Base-by-base conservation (phyloP, 2,888 invertebrate genomes). In the Drosophila vallismaia region DNA sequence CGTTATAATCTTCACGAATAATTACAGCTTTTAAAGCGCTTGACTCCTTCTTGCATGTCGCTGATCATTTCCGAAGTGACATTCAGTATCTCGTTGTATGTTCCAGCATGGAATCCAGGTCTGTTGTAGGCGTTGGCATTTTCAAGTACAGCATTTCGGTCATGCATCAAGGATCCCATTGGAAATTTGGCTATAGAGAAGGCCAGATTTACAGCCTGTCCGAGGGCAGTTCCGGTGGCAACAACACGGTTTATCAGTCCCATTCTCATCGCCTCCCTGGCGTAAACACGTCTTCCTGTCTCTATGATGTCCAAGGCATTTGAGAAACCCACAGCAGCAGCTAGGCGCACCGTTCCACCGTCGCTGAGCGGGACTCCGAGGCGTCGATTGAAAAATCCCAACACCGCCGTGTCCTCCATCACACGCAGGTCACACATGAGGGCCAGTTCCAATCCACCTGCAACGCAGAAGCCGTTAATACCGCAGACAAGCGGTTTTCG, bases 381-480 rank as follows among this genome's bases (percentile, higher is more conserved):
- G 86, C 97, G 93, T 72, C 98, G 93, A 71, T 96, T 96, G 70
- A 96, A 95, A 71, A 96, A 96, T 10, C 98, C 98, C 64, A 92
- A 50, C 3, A 96, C 92, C 0, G 98, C 96, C 0, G 95, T 95
- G 40, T 97, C 96, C 89, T 99, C 98, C 82, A 97, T 94, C 0
- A 99, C 94, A 33, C 98, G 93, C 19, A 98, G 91, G 90, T 99
- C 99, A 92, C 98, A 98, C 91, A 97, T 94, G 4, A 98, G 91
- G 0, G 98, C 96, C 66, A 99, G 92, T 91, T 99, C 98, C 60
- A 99, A 93, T 0, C 98, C 99, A 71, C 95, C 96, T 0, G 97
- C 98, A 0, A 98, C 96, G 9, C 97, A 96, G 90, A 95, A 97
- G 0, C 99, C 99, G 79, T 94, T 95, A 1, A 99, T 93, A 0